Percentiles rank a stretch among this genome's conserved stretches.
phyloP scores from a whole-genome alignment of 1,140 invertebrate genomes.

The Samia ricini region DNA sequence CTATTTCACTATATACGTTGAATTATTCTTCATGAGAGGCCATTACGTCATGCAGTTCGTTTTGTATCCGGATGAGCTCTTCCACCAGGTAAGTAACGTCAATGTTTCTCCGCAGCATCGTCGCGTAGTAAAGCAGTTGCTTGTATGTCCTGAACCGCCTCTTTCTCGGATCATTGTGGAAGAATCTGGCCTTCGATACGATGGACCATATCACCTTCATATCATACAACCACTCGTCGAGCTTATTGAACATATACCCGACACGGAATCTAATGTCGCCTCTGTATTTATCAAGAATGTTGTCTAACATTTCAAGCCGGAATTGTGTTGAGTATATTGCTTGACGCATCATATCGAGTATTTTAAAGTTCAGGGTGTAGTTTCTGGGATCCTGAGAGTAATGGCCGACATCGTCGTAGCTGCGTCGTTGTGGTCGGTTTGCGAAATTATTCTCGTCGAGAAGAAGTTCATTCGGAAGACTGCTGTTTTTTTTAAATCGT shows the following conservation, averaged over 20 bases:
- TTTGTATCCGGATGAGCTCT: conserved; percentile 23
- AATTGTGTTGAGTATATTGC: conserved; percentile 30
- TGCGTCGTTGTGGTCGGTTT: neutral
- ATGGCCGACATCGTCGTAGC: neutral
- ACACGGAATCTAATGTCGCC: conserved; percentile 18
- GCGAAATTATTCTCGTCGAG: neutral
- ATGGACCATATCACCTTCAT: conserved; percentile 29
- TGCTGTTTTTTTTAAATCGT: neutral
- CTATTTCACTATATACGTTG: too few relatives aligned
- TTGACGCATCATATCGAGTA: conserved; percentile 31
- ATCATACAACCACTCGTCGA: conserved; percentile 29
- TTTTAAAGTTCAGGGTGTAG: conserved; percentile 6
- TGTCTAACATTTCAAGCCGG: conserved; percentile 18
- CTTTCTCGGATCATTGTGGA: neutral
- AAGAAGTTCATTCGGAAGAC: neutral
- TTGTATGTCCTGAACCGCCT: conserved; percentile 9
- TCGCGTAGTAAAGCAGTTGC: conserved; percentile 29
- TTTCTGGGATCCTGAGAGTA: neutral
- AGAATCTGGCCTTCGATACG: neutral
- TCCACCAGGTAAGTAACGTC: conserved; percentile 43
- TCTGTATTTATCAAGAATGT: conserved; percentile 17
- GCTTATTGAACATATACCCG: conserved; percentile 27
- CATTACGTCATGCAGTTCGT: neutral
- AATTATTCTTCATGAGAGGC: neutral
- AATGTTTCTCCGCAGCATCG: conserved; percentile 30